phyloP scores from a whole-genome alignment of 2,113 vertebrate genomes.

The Atrichornis clamosus region DNA sequence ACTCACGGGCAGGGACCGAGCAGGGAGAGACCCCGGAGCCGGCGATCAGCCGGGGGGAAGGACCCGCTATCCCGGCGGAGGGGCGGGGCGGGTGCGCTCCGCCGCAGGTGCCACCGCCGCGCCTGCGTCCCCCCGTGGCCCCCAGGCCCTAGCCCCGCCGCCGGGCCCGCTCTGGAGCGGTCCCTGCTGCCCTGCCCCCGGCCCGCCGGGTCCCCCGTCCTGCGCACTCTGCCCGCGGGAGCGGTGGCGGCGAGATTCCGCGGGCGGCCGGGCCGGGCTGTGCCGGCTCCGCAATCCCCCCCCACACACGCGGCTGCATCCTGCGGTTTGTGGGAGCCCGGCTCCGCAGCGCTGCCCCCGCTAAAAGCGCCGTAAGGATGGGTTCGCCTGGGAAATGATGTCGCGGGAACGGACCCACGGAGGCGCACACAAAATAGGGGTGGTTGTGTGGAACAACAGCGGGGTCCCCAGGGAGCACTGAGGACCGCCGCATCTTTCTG shows the following conservation, averaged over 20 bases:
- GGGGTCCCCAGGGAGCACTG: neutral
- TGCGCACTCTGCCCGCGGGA: neutral
- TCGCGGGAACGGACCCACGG: neutral
- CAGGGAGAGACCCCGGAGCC: neutral
- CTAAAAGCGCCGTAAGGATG: neutral
- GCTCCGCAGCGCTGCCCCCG: neutral
- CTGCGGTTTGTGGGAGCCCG: neutral
- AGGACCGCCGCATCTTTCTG: neutral
- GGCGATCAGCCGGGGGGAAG: neutral
- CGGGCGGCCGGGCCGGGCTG: neutral
- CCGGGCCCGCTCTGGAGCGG: neutral
- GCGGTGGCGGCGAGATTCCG: neutral
- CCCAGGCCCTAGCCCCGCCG: neutral
- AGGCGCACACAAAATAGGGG: neutral
- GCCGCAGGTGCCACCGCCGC: neutral
- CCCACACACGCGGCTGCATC: neutral
- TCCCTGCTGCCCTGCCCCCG: neutral
- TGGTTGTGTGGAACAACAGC: neutral
- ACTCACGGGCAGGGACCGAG: neutral
- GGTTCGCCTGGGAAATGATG: neutral
- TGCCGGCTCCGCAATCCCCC: neutral
- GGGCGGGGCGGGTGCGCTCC: neutral
- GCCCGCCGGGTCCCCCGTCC: neutral
- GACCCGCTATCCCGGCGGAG: neutral
- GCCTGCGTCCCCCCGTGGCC: neutral